Conservation (phyloP, 2,797 vertebrate species). For the Peromyscus eremicus region DNA sequence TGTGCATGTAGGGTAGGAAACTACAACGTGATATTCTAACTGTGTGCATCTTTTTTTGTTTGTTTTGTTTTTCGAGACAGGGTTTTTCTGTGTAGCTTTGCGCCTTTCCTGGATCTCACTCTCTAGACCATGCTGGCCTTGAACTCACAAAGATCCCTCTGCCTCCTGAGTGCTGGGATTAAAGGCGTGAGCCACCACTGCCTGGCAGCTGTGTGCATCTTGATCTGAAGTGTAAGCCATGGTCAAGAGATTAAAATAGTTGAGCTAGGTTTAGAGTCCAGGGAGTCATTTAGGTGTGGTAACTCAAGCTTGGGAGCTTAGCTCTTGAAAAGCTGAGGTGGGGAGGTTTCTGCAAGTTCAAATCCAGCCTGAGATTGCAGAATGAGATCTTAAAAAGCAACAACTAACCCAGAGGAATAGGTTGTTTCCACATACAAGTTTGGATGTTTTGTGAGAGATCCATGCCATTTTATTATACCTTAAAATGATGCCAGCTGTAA, state of each 20-base stretch:
- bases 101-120: no score
- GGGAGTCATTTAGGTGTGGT: neutral
- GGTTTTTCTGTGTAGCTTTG: no score
- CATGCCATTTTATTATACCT: neutral
- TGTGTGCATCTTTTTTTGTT: neutral
- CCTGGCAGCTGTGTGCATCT: neutral
- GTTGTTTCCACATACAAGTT: neutral
- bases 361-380: neutral
- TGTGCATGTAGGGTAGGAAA: neutral
- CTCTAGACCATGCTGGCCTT: no score
- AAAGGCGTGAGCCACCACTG: no score
- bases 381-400: neutral
- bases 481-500: neutral
- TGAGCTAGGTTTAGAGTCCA: conserved; percentile 1
- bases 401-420: neutral
- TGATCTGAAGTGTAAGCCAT: conserved; percentile 32
- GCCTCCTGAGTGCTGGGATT: no score
- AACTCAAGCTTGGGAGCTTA: neutral
- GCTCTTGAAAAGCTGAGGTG: neutral
- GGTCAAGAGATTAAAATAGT: conserved; percentile 11
- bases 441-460: conserved; percentile 32
- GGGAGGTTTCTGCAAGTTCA: neutral
- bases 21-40: neutral
- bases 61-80: no score
- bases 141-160: no score